A percentile compares a stretch with the other conserved stretches of the same genome.
These are phyloP conservation scores for Recurvirostra avosetta DNA, from an alignment of 2,113 vertebrate species.

Conservation along the genomic window DNA sequence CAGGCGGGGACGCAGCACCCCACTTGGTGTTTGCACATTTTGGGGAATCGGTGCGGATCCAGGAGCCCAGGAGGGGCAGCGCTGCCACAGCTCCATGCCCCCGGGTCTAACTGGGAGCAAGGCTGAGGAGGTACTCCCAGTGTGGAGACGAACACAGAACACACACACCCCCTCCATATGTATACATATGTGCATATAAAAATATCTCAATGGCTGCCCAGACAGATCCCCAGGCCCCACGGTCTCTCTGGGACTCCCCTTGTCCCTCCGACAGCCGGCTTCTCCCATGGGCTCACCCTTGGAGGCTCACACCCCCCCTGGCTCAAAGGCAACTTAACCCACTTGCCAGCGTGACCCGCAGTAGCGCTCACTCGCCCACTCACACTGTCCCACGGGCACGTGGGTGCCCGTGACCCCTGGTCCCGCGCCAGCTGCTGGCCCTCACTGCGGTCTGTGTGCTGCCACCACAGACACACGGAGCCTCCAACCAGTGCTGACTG, in stretches of 20 bases:
- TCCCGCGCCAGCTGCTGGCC: neutral
- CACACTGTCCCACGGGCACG: neutral
- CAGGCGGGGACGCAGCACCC: neutral
- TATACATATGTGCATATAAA: too few relatives aligned
- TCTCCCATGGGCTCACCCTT: neutral
- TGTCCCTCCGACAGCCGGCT: neutral
- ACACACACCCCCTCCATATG: too few relatives aligned
- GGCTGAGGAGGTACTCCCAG: neutral
- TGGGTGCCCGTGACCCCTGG: fast-evolving
- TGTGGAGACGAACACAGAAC: too few relatives aligned
- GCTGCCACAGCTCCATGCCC: neutral
- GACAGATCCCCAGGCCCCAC: neutral
- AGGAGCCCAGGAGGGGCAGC: neutral
- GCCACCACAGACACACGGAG: neutral
- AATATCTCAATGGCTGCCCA: neutral
- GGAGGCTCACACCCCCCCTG: too few relatives aligned
- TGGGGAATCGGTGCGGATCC: neutral
- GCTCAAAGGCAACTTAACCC: neutral
- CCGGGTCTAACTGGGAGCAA: neutral
- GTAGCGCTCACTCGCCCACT: fast-evolving
- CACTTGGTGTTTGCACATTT: neutral
- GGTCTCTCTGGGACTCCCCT: neutral
- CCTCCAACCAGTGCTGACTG: neutral
- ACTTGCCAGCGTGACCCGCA: neutral
- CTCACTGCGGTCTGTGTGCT: neutral